A percentile compares a stretch with the other conserved stretches of the same genome.
These are phyloP conservation scores for Mellivora capensis DNA, from an alignment of 2,113 vertebrate genomes.

Conservation along the genomic window DNA sequence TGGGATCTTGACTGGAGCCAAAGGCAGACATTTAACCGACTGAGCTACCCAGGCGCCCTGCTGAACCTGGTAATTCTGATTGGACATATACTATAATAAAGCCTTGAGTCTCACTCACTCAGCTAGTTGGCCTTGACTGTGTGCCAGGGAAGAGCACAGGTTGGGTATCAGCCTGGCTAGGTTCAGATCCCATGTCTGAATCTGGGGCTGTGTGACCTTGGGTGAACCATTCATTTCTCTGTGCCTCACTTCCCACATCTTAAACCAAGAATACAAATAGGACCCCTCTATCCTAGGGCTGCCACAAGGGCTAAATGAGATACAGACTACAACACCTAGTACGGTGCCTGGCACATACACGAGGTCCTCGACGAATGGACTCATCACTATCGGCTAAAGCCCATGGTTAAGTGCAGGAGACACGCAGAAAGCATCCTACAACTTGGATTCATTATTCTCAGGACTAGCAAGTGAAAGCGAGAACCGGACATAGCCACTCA, in stretches of 20 bases:
- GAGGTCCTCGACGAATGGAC: not conserved
- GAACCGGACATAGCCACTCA: not conserved
- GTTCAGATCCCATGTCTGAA: conserved; percentile 16
- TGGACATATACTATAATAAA: not conserved
- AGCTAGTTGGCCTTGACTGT: not conserved
- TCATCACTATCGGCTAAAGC: not conserved
- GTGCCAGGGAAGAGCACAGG: not conserved
- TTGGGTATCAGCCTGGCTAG: not conserved
- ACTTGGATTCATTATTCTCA: conserved; percentile 13
- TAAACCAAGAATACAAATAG: not conserved
- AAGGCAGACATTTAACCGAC: not conserved
- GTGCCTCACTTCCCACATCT: not conserved
- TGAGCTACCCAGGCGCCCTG: not conserved
- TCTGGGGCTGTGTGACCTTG: not conserved
- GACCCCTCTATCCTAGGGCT: not conserved
- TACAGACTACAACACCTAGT: not conserved
- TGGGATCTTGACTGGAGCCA: not conserved
- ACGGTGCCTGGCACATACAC: not conserved
- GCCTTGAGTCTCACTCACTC: not conserved
- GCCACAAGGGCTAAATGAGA: not conserved
- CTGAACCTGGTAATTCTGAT: not conserved
- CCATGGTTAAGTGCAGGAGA: not conserved
- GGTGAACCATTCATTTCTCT: not conserved
- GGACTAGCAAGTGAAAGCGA: conserved; percentile 55
- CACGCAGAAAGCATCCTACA: not conserved